Base-by-base conservation (phyloP, 1,140 invertebrate genomes). In the Eulimnadia texana region DNA sequence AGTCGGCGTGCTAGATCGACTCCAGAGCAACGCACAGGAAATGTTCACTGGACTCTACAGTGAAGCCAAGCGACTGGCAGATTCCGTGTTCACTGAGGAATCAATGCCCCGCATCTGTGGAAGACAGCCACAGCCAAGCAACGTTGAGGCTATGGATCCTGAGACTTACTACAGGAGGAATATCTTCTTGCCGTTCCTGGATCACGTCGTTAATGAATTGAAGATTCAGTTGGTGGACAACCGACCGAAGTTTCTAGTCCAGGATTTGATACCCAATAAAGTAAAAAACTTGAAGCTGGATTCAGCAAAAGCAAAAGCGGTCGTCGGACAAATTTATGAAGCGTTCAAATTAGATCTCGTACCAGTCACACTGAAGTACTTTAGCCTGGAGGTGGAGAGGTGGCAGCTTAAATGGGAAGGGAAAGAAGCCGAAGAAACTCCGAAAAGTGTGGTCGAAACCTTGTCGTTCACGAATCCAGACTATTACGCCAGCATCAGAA, bases 401-500 rank as follows among this genome's bases (percentile, higher is more conserved):
- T 57, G 25, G 55, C 25, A 29, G 55, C 3, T 24, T 9, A 2
- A 57, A 10, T 19, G 55, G 55, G 27, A 29, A 27, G 19, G 2
- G 0, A 1, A 24, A n/a, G 29, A 24, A 9, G n/a, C 19, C 55
- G 25, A 57, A 2, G 24, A 57, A 2, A 10, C 25, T 20, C 3
- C 3, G 24, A 57, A 57, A 2, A 25, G 27, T 20, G 27, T 57
- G 19, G 2, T 22, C 27, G 55, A 57, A 24, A 57, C 55, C n/a
- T n/a, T 29, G 1, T 22, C 55, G 19, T 33, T 19, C 11, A 3
- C 2, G 9, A 57, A 67, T 53, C 24, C 16, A 23, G 65, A 65
- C 63, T 22, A 64, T 2, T 69, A 64, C 58, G 64, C 67, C n/a
- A 27, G 23, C 29, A 65, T 68, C 27, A 63, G 64, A 47, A 58